Evolutionary conservation across 2,888 invertebrate genomes (phyloP).

Genomic region (Ecliptopera silaceata): DNA sequence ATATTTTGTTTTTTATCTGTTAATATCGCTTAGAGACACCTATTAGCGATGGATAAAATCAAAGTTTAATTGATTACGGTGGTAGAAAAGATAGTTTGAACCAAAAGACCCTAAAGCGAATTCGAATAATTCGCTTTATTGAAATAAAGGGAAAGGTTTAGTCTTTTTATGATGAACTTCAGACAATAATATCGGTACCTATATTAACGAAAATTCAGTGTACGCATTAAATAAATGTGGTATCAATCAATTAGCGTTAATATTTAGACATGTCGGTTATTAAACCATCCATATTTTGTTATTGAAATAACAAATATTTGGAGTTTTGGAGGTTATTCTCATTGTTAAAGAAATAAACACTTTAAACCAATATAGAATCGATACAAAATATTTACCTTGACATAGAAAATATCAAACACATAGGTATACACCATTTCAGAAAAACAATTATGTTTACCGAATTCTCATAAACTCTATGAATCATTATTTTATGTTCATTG

Average conservation of each 20-base stretch:
- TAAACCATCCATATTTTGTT: slow-evolving; percentile 15
- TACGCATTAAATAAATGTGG: neutral
- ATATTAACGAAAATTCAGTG: neutral
- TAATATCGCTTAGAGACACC: too few species aligned
- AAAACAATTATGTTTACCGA: neutral
- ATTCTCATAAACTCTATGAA: too few species aligned
- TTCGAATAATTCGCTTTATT: too few species aligned
- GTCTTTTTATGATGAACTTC: too few species aligned
- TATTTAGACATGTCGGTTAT: slow-evolving; percentile 16
- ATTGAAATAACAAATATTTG: slow-evolving; percentile 25
- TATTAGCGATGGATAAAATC: too few species aligned
- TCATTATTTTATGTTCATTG: too few species aligned
- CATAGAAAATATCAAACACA: neutral
- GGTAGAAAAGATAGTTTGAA: too few species aligned
- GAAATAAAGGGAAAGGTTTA: too few species aligned
- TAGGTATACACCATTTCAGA: neutral
- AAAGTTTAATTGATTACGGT: too few species aligned
- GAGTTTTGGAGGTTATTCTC: neutral
- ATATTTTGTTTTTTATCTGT: too few species aligned
- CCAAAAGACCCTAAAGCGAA: too few species aligned
- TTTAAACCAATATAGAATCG: neutral
- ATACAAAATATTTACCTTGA: neutral
- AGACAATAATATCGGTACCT: too few species aligned
- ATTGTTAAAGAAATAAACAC: neutral
- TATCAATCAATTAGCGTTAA: slow-evolving; percentile 3